Evolutionary conservation across 2,113 vertebrate species (phyloP).

Genomic region (Halcyon senegalensis): DNA sequence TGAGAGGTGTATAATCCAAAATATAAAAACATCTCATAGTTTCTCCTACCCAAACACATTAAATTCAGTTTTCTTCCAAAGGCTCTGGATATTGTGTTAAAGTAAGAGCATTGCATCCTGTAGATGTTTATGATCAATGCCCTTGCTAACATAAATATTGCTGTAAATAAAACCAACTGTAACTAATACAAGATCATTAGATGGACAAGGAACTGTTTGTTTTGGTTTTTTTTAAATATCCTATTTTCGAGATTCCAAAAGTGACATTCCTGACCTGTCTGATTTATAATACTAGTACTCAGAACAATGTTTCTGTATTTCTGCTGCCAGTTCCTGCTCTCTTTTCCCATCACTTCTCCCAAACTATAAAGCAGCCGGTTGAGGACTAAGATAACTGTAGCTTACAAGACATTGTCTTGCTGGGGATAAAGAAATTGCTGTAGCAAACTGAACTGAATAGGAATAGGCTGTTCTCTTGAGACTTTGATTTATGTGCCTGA

Average conservation of each 20-base stretch:
- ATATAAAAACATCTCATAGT: neutral
- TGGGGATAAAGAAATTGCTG: neutral
- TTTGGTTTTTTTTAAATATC: neutral
- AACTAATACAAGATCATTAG: neutral
- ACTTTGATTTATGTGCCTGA: slow-evolving; percentile 17
- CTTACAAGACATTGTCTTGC: neutral
- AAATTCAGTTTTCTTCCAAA: neutral
- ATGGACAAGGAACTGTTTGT: neutral
- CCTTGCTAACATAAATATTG: neutral
- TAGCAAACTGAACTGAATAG: neutral
- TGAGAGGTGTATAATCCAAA: neutral
- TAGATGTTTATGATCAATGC: neutral
- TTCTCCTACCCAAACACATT: neutral
- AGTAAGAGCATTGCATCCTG: neutral
- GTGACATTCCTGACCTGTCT: neutral
- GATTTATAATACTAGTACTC: neutral
- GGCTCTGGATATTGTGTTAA: neutral
- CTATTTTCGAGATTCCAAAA: neutral
- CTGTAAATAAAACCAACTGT: neutral
- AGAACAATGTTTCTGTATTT: neutral
- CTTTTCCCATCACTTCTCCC: neutral
- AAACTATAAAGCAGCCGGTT: neutral
- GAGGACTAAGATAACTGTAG: neutral
- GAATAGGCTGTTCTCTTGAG: neutral
- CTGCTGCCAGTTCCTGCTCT: neutral